Evolutionary conservation across 2,888 invertebrate genomes (phyloP), one percentile per base, ranked within the genome.

Genomic region (Tetranychus truncatus): DNA sequence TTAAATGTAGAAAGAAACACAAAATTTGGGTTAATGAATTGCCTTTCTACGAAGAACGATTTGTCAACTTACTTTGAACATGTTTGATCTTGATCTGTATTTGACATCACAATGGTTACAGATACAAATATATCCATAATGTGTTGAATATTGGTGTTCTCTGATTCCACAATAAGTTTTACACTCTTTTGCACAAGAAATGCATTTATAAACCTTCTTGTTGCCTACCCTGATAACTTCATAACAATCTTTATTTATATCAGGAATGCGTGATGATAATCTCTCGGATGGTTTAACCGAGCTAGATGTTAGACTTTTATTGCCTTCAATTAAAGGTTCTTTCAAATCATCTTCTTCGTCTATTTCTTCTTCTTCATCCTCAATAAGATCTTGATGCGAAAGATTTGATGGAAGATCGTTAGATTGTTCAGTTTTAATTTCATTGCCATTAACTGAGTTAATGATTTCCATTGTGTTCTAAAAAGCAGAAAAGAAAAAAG

Each of bases 91-190:
- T 69, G 69, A 69, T 21, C 69, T 20, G 11, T 69, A 69, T 69
- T 69, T 69, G 69, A 69, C 69, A 20, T 69, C 69, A 69, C 69
- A 69, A 20, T 69, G 69, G 20, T 69, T 69, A 69, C 69, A 69
- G 15, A 69, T 69, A 24, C 69, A 69, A 9, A 69, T 69, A 1
- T 24, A 69, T 11, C 34, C 21, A 8, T 69, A 24, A 21, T 69
- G 69, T 11, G 20, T 20, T 69, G 69, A 69, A 24, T 69, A 69
- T 7, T 69, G 69, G 20, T 69, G 69, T 21, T 69, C 69, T 21
- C 69, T 20, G 18, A 69, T 69, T 20, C 69, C 69, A 24, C 69
- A 69, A 69, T 69, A 69, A 21, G 69, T 69, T 69, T 24, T 20
- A 24, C 69, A 69, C 8, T 69, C 21, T 24, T 69, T 69, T 18